phyloP scores from a whole-genome alignment of 2,797 vertebrate species.

The Rhabdophis nuchalis region DNA sequence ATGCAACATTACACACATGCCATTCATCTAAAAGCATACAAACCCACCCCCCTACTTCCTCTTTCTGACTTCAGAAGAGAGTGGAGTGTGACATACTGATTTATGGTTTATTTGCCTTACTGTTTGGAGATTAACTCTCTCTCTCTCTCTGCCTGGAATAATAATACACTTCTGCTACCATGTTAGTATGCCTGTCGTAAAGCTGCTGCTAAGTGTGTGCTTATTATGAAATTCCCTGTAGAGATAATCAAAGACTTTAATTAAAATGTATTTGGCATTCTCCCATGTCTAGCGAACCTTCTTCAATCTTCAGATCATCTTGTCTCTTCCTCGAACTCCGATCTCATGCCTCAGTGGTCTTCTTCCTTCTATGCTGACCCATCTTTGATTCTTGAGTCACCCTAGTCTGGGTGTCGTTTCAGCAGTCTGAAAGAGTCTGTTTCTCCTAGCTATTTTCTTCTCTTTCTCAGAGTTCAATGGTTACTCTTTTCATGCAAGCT shows the following conservation, averaged over 20 bases:
- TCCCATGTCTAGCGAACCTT: background rate
- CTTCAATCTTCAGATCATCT: background rate
- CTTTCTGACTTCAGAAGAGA: background rate
- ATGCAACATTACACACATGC: background rate
- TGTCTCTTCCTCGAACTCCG: background rate
- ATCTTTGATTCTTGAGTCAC: background rate
- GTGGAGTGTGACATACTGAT: background rate
- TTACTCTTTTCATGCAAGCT: background rate
- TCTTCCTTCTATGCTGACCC: background rate
- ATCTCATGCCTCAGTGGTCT: background rate
- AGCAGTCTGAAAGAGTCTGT: background rate
- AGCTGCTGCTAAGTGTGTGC: background rate
- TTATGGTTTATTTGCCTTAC: background rate
- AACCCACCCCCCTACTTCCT: background rate
- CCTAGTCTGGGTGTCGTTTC: background rate
- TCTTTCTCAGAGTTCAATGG: background rate
- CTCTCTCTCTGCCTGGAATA: background rate
- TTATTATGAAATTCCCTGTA: background rate
- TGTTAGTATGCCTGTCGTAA: background rate
- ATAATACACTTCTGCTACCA: background rate
- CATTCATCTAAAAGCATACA: background rate
- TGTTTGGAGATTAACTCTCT: background rate
- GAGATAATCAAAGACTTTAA: background rate
- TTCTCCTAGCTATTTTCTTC: background rate
- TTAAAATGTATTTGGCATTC: background rate